Evolutionary conservation across 2,797 vertebrate genomes (phyloP), one percentile per base, ranked within the genome.

Genomic region (Sebastes matsubarae): DNA sequence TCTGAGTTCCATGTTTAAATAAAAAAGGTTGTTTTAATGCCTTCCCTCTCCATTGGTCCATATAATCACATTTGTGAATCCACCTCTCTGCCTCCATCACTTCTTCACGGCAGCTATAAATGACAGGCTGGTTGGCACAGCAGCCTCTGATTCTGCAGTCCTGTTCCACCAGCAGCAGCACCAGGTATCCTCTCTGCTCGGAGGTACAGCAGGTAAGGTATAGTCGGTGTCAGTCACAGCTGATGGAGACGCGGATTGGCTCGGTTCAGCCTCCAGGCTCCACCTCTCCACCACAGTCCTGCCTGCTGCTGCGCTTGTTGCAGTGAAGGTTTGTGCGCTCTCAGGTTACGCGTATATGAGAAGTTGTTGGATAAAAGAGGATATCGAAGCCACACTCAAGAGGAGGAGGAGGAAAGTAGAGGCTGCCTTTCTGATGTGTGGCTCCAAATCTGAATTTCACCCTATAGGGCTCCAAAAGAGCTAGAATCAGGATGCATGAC

Each of bases 271-370:
- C 36, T 38, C 50, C 82, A 81, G 77, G 88, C 91, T 86, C 94
- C 95, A 64, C 93, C 95, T 84, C 88, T 68, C 63, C 63, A 6
- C 4, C 80, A 16, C 83, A 92, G 85, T 72, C 82, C 78, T 82
- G 82, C 87, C 81, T 29, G 80, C 42, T 38, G 82, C 90, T 86
- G 90, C 75, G 89, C 91, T 86, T 81, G 90, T 89, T 94, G 94
- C 95, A 82, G 94, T 85, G 77, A 80, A 57, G 82, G 68, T 81
- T 70, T 75, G 83, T 79, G 90, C 93, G 93, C 91, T 94, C 86
- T 90, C 88, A 5, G 81, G 86, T 88, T 92, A 87, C 85, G 87
- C 89, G 73, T 38, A 14, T 81, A 42, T 16, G 4, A 76, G 78
- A 96, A 96, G 92, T 96, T 95, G 87, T 38, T 86, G 84, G 81